Evolutionary conservation across 2,113 vertebrate genomes (phyloP).

Genomic region (Etia nguti): DNA sequence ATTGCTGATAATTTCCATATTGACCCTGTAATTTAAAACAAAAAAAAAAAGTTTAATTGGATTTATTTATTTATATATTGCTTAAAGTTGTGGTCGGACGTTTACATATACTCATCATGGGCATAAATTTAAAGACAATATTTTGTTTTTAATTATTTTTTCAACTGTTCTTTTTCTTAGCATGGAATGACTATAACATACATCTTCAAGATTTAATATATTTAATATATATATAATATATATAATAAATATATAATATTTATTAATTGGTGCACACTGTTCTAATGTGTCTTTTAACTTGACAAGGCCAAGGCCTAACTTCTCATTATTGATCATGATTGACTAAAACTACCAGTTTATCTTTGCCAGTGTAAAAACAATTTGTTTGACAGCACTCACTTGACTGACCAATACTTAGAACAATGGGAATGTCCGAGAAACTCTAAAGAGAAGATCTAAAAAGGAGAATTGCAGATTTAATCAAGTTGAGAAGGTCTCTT

Average conservation of each 20-base stretch:
- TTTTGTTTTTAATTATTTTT: not conserved
- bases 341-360: too few species aligned
- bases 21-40: constrained; percentile 82
- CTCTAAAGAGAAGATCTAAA: not conserved
- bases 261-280: too few species aligned
- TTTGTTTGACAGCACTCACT: too few species aligned
- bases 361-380: too few species aligned
- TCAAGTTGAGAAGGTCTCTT: not conserved
- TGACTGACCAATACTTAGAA: not conserved
- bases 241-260: too few species aligned
- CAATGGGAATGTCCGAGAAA: not conserved
- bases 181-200: not conserved
- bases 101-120: not conserved
- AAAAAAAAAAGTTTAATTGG: not conserved
- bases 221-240: too few species aligned
- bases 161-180: not conserved
- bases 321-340: too few species aligned
- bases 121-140: not conserved
- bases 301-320: too few species aligned
- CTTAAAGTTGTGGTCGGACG: not conserved
- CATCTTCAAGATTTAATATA: not conserved
- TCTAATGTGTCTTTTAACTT: too few species aligned
- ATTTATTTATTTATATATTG: not conserved
- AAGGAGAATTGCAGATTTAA: not conserved
- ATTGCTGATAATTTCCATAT: constrained; percentile 94